Evolutionary conservation across 1,140 invertebrate species (phyloP).

Genomic region (Bradynema listronoti): DNA sequence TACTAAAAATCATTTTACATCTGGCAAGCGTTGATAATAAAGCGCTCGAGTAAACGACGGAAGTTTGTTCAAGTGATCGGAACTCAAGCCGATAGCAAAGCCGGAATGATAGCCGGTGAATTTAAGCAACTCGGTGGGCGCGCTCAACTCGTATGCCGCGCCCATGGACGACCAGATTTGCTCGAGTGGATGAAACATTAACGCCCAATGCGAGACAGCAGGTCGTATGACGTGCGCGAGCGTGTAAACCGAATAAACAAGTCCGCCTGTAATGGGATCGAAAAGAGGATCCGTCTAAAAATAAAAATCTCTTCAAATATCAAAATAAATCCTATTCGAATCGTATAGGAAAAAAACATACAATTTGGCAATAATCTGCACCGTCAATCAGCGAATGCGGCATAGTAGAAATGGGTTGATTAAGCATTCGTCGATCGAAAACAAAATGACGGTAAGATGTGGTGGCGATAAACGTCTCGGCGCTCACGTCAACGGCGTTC

Average conservation of each 20-base stretch:
- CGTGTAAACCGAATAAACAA: constrained; percentile 9
- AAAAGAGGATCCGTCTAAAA: constrained; percentile 15
- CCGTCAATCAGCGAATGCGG: constrained; percentile 12
- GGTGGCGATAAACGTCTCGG: constrained; percentile 13
- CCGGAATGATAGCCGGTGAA: too few species aligned
- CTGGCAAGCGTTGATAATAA: too few species aligned
- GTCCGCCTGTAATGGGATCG: constrained; percentile 14
- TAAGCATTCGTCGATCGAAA: constrained; percentile 6
- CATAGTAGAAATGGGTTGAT: constrained; percentile 3
- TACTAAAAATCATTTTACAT: too few species aligned
- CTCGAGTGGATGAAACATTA: constrained; percentile 16
- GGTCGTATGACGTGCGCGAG: constrained; percentile 6
- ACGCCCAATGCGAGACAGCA: constrained; percentile 13
- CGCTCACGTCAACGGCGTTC: not conserved
- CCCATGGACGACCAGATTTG: constrained; percentile 10
- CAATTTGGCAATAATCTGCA: constrained; percentile 11
- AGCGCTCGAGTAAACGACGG: too few species aligned
- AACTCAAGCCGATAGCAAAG: too few species aligned
- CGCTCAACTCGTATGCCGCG: constrained; percentile 7
- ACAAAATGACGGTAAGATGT: constrained; percentile 6
- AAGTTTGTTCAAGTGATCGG: too few species aligned
- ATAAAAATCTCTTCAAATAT: not conserved
- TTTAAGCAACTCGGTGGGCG: too few species aligned
- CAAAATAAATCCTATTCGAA: too few species aligned
- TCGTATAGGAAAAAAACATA: not conserved